Evolutionary conservation across 1,140 invertebrate genomes (phyloP), one percentile per base, ranked within the genome.

Genomic region (Drosophila yakuba): DNA sequence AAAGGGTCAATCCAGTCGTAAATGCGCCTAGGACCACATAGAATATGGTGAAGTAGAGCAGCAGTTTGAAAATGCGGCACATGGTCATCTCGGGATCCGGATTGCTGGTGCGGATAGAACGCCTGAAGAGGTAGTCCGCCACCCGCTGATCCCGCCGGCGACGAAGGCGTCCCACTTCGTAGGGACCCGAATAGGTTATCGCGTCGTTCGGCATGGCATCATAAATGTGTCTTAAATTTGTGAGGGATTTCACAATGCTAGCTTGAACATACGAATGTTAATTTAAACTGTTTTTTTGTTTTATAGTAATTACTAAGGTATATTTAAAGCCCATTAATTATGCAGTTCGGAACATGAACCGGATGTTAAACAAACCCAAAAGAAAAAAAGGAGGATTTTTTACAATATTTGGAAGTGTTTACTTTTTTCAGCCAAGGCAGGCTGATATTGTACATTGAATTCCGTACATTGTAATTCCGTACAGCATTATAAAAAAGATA

Each of bases 61-160:
- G 12, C 8, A 58, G 10, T 2, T 71, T 71, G 23, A 23, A 7
- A 3, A 71, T 14, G 7, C 68, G 68, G 6, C 51, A 71, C 67
- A 50, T 36, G 36, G 44, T 72, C 6, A 71, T 10, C 15, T 47
- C 35, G 36, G 5, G n/a, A 17, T 28, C 17, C 2, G 28, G 28
- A 14, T 15, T 4, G 12, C 12, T 11, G 12, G 52, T 71, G 20
- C 52, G 43, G 8, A 45, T 11, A 10, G 66, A 36, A 6, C 66
- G 35, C 12, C 20, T 15, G 10, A n/a, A 36, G 15, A 36, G 28
- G 6, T 58, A 58, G 6, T 50, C 52, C 52, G 28, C 38, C 1
- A 68, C 61, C 0, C 64, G 47, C 6, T 3, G 15, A 45, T 68
- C 64, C 1, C 64, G 47, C 4, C 64, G 64, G 1, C 64, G 61